These are phyloP conservation scores for Pachydiplax longipennis DNA, from an alignment of 2,888 invertebrate species.

Conservation along the genomic window DNA sequence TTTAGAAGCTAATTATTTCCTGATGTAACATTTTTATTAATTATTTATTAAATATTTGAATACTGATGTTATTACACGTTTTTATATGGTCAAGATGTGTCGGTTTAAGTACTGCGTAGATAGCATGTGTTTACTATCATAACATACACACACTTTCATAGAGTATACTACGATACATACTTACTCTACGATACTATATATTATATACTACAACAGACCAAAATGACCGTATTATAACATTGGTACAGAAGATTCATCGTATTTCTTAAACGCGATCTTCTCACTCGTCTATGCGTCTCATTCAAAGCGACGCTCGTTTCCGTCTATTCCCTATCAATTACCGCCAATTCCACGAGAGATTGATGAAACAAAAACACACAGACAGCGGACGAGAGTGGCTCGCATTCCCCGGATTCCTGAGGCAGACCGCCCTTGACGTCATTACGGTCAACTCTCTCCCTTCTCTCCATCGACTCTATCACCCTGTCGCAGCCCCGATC, in stretches of 20 bases:
- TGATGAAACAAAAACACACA: background rate
- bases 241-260: background rate
- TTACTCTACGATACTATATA: no score
- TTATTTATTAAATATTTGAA: no score
- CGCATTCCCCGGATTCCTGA: slow-evolving; percentile 9
- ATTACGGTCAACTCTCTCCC: slow-evolving; percentile 11
- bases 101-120: no score
- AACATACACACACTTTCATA: no score
- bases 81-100: no score
- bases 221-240: background rate
- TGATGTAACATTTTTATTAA: no score
- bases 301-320: background rate
- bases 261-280: background rate
- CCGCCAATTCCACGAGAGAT: background rate
- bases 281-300: background rate
- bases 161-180: no score
- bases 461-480: background rate
- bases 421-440: slow-evolving; percentile 40
- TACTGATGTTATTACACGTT: no score
- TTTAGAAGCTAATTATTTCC: no score
- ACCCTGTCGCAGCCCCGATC: background rate
- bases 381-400: background rate
- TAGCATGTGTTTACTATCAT: no score
- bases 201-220: no score
- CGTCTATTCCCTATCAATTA: background rate